Percentiles rank a stretch among this genome's conserved stretches.
phyloP scores from a whole-genome alignment of 2,888 invertebrate genomes.

The Philhelius pedissequus region DNA sequence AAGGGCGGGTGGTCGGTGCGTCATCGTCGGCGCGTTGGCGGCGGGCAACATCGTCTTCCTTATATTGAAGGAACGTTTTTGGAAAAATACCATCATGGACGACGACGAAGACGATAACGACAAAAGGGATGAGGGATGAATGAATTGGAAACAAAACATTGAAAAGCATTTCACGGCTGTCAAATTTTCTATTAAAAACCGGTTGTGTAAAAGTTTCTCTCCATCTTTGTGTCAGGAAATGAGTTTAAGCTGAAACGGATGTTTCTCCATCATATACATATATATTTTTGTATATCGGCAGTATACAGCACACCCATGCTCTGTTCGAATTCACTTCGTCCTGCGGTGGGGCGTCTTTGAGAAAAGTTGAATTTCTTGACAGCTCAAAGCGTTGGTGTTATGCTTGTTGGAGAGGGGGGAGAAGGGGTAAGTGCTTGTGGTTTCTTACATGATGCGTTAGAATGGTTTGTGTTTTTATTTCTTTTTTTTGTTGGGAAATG shows the following conservation, averaged over 20 bases:
- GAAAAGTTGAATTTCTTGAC: constrained; percentile 64
- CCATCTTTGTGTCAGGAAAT: constrained; percentile 67
- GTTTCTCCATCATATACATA: constrained; percentile 33
- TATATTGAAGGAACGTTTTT: not conserved
- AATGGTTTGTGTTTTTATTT: not conserved
- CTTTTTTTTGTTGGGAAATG: not conserved
- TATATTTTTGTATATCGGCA: not conserved
- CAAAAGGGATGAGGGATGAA: not conserved
- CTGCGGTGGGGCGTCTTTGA: constrained; percentile 1
- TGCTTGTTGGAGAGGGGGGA: too few species aligned
- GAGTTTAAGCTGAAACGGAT: constrained; percentile 68
- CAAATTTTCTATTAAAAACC: constrained; percentile 68
- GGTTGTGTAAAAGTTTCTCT: constrained; percentile 65
- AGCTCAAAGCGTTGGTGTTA: constrained; percentile 36
- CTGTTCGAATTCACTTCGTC: not conserved
- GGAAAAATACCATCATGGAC: not conserved
- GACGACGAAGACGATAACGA: too few species aligned
- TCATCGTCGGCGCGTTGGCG: not conserved
- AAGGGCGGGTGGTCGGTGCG: not conserved
- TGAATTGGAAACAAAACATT: constrained; percentile 67
- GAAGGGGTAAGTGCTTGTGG: constrained; percentile 47
- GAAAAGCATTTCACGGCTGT: constrained; percentile 69
- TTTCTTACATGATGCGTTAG: constrained; percentile 25
- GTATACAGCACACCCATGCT: not conserved
- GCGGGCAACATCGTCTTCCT: not conserved